Conservation (phyloP, 2,113 vertebrate genomes). For the Gambusia affinis region DNA sequence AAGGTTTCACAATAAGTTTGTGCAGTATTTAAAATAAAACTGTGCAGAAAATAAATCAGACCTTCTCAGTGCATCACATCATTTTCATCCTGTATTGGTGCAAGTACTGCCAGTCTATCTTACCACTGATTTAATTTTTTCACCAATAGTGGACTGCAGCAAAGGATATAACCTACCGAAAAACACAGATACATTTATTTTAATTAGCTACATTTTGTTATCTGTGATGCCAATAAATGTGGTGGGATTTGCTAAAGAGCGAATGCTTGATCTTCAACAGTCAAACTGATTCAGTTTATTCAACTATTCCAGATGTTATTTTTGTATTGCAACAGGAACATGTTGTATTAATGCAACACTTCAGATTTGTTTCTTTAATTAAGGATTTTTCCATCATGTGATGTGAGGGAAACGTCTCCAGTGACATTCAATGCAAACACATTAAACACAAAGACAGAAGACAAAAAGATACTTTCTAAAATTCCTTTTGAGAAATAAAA, state of each 20-base stretch:
- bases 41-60: neutral
- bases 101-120: neutral
- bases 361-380: too few relatives aligned
- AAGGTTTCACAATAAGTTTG: neutral
- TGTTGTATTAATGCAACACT: neutral
- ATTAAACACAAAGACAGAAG: too few relatives aligned
- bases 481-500: too few relatives aligned
- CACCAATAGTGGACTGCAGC: neutral
- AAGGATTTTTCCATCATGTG: too few relatives aligned
- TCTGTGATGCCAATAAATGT: too few relatives aligned
- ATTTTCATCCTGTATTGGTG: neutral
- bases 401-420: too few relatives aligned
- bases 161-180: neutral
- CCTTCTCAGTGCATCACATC: neutral
- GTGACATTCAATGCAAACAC: too few relatives aligned
- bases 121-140: neutral
- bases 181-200: neutral
- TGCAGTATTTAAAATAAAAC: neutral
- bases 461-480: too few relatives aligned
- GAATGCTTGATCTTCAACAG: neutral
- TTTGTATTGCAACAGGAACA: neutral
- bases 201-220: neutral
- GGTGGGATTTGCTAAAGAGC: too few relatives aligned
- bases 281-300: neutral
- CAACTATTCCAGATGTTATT: neutral